Evolutionary conservation across 1,140 invertebrate genomes (phyloP).

Genomic region (Sinella curviseta): DNA sequence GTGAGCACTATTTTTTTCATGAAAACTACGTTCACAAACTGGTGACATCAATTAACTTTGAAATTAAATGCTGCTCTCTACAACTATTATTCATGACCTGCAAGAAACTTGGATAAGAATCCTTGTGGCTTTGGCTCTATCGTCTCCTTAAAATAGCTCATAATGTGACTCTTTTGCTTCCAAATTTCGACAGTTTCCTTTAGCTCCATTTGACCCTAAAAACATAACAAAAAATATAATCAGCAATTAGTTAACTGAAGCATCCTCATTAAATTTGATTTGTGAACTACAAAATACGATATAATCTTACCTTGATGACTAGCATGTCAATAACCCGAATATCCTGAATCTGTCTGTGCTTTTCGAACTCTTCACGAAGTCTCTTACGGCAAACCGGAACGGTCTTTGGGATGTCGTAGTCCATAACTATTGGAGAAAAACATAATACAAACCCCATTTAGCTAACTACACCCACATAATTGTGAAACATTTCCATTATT

Average conservation of each 20-base stretch:
- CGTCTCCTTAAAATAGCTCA: conserved; percentile 84
- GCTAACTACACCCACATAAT: too few species aligned
- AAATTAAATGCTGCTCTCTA: neutral
- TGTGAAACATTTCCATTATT: neutral
- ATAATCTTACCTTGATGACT: conserved; percentile 86
- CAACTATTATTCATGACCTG: conserved; percentile 62
- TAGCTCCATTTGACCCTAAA: conserved; percentile 89
- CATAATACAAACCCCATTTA: conserved; percentile 12
- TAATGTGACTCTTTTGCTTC: conserved; percentile 83
- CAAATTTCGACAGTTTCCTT: conserved; percentile 80
- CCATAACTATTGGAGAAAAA: conserved; percentile 61
- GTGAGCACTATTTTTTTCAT: too few species aligned
- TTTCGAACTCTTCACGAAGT: conserved; percentile 76
- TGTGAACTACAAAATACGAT: too few species aligned
- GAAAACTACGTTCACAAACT: too few species aligned
- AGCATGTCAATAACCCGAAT: conserved; percentile 85
- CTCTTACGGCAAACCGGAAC: conserved; percentile 69
- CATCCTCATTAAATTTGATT: too few species aligned
- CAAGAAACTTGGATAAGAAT: conserved; percentile 89
- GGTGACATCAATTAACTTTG: too few species aligned
- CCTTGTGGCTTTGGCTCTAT: conserved; percentile 80
- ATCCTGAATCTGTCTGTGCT: conserved; percentile 75
- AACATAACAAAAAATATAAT: neutral
- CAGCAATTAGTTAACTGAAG: conserved; percentile 13
- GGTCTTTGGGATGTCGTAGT: conserved; percentile 75